Evolutionary conservation across 2,797 vertebrate genomes (phyloP), one percentile per base, ranked within the genome.

Genomic region (Peromyscus eremicus): DNA sequence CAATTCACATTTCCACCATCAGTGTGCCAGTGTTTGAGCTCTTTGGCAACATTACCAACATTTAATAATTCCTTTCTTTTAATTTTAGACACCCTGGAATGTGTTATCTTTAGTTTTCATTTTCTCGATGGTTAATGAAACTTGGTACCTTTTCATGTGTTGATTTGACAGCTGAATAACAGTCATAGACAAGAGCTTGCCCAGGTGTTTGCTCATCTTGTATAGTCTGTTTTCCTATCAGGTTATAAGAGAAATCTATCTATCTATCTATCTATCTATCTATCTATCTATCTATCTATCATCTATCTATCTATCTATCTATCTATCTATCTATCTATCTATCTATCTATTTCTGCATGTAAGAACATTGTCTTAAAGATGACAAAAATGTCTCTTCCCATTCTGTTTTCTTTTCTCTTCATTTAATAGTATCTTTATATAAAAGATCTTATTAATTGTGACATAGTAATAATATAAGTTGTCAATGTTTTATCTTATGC

Each of bases 381-480:
- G 27, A 37, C 57, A 49, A 0, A 29, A 73, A 79, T 46, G 49
- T n/a, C 29, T 73, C 37, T 60, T 57, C 7, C 3, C 16, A 43
- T 71, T 94, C 27, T 77, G 10, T 25, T 77, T 91, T 64, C 19
- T 75, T 76, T 91, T 80, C n/a, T 89, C 87, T 17, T 84, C 27
- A 90, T 79, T 89, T 60, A 80, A 57, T 90, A 34, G 14, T 75
- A 71, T n/a, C 1, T 23, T 55, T 57, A 89, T 46, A 52, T 83
- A 88, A 77, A 79, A 88, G 9, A 37, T 83, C 16, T 52, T 84
- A 49, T 79, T 87, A 83, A 89, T 62, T 91, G 76, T 91, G 92
- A 82, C 66, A 9, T 8, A 70, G 32, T 68, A 68, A 60, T 49
- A 88, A 84, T 37, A 49, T 8, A 70, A 34, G 66, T 57, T 85